A percentile compares a stretch with the other conserved stretches of the same genome.
phyloP scores from a whole-genome alignment of 2,888 invertebrate genomes.

The Muscina levida region DNA sequence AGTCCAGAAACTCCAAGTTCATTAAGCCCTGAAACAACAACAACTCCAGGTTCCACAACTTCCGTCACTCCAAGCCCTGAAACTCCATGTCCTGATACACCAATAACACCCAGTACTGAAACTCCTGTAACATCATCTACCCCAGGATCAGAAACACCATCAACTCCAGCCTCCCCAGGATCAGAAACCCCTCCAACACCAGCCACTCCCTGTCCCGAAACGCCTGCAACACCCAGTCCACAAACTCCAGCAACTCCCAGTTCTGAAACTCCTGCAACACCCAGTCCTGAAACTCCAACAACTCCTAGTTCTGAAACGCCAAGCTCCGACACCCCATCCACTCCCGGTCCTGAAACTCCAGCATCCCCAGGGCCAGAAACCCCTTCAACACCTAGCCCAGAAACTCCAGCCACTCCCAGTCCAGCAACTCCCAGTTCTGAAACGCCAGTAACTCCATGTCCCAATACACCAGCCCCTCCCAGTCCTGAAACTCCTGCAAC shows the following conservation, averaged over 20 bases:
- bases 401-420: not conserved
- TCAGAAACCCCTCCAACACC: not conserved
- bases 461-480: not conserved
- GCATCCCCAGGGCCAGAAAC: not conserved
- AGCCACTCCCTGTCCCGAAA: not conserved
- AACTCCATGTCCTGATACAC: not conserved
- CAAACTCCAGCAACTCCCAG: slow-evolving; percentile 5
- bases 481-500: not conserved
- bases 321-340: not conserved
- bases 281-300: not conserved
- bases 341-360: slow-evolving; percentile 8
- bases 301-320: not conserved
- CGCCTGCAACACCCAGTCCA: not conserved
- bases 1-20: not conserved
- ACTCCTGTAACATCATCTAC: not conserved
- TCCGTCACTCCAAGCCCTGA: not conserved
- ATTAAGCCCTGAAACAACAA: not conserved
- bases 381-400: not conserved
- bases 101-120: not conserved
- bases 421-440: not conserved
- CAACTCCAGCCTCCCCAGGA: not conserved
- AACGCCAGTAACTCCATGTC: not conserved
- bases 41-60: not conserved
- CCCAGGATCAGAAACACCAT: not conserved
- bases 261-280: slow-evolving; percentile 37